Base-by-base conservation (phyloP, 1,140 invertebrate genomes). In the Zaprionus nigranus region DNA sequence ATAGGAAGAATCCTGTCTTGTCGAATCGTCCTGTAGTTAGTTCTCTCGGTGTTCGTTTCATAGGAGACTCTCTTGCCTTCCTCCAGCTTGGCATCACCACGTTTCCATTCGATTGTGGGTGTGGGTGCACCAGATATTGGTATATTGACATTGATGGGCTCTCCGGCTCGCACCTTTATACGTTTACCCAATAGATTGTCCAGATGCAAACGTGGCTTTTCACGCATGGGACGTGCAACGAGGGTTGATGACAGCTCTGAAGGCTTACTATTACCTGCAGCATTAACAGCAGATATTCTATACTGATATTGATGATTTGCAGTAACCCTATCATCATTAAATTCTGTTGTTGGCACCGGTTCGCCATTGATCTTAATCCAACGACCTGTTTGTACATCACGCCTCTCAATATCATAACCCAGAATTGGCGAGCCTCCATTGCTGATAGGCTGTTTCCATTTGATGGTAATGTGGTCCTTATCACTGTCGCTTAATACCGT, bases 221-320 rank as follows among this genome's bases (percentile, higher is more conserved):
- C 98, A 93, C 97, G 98, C 95, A 99, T 98, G 57, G 99, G 98
- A 93, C 97, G 98, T 63, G 99, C 98, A 76, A 95, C 96, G 65
- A 99, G 96, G 13, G 96, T 94, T 65, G 96, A 95, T 0, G 98
- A 99, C 11, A 97, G 94, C 30, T 99, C 97, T 77, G 98, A 99
- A 15, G 98, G 97, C 93, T 98, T 97, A 34, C 99, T 98, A 82
- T 96, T 94, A 54, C 99, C 99, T 56, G 98, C 99, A 20, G 98
- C 97, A 93, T 99, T 99, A 11, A 97, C 96, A 46, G 99, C 99
- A 7, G 96, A 96, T 1, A 99, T 97, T 82, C 99, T 95, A 93
- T 99, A 99, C 93, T 99, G 98, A 92, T 99, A 99, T 90, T 98
- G 97, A 92, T 99, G 98, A 75, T 97, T 98, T 90, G 98, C 97